These are phyloP conservation scores for Drosophila orosa DNA, from an alignment of 1,140 invertebrate genomes.

Conservation along the genomic window DNA sequence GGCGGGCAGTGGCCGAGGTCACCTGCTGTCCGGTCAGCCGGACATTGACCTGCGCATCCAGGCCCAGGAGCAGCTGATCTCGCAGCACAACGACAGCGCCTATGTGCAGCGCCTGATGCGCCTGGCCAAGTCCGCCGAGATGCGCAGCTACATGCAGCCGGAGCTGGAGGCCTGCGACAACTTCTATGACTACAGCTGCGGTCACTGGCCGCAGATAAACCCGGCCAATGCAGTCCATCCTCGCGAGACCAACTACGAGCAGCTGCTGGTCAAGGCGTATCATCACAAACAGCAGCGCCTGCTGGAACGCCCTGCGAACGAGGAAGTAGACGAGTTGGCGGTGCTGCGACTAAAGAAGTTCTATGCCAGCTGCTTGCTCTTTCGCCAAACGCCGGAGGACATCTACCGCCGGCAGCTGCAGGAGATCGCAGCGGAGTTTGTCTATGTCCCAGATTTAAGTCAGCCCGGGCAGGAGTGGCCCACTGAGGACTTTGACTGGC, in stretches of 20 bases:
- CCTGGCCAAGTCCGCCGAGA: conserved; percentile 74
- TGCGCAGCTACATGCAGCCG: conserved; percentile 72
- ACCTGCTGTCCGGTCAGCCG: conserved; percentile 51
- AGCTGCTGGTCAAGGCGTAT: conserved; percentile 53
- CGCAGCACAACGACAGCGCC: conserved; percentile 63
- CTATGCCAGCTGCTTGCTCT: conserved; percentile 68
- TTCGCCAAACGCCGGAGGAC: conserved; percentile 13
- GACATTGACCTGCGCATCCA: conserved; percentile 62
- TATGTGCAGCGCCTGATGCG: conserved; percentile 76
- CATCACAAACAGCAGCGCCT: conserved; percentile 67
- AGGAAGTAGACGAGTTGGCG: conserved; percentile 26
- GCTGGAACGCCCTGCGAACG: conserved; percentile 45
- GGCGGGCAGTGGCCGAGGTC: conserved; percentile 23
- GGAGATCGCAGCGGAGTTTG: conserved; percentile 63
- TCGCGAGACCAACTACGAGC: conserved; percentile 67
- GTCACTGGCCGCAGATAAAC: conserved; percentile 76
- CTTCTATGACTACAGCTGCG: conserved; percentile 73
- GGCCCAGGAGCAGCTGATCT: conserved; percentile 66
- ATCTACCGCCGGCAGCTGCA: conserved; percentile 44
- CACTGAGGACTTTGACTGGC: conserved; percentile 62
- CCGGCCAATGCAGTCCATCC: conserved; percentile 57
- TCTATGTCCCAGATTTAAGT: conserved; percentile 57
- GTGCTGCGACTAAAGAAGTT: conserved; percentile 64
- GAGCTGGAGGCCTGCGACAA: conserved; percentile 66
- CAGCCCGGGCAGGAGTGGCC: conserved; percentile 44